These are phyloP conservation scores for Tolypeutes matacus DNA, from an alignment of 2,797 vertebrate species.

Conservation along the genomic window DNA sequence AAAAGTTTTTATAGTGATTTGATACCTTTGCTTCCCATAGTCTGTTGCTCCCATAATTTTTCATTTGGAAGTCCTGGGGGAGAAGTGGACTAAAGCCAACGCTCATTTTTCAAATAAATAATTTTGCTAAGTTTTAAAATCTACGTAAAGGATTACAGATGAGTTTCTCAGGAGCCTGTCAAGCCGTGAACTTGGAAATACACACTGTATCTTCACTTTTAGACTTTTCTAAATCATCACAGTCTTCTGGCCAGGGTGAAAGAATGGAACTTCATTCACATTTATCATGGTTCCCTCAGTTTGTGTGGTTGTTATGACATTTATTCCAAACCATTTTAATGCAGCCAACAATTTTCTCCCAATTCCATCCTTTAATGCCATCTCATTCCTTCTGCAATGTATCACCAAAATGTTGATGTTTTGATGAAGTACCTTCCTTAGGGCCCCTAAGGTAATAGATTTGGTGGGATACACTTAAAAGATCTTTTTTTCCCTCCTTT, in stretches of 20 bases:
- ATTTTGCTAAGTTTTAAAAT: not conserved
- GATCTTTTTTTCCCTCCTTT: conserved; percentile 68
- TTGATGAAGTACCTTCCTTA: conserved; percentile 80
- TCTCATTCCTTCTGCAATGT: conserved; percentile 54
- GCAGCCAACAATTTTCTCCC: conserved; percentile 49
- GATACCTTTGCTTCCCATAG: not conserved
- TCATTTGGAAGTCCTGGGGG: not conserved
- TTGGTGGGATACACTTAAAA: conserved; percentile 83
- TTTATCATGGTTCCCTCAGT: not conserved
- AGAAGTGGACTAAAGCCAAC: not conserved
- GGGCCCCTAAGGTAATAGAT: conserved; percentile 80
- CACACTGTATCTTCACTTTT: not conserved
- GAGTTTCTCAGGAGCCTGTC: not conserved
- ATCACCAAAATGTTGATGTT: conserved; percentile 77
- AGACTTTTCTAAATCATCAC: accelerated
- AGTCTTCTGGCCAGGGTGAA: not conserved
- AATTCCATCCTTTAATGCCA: not conserved
- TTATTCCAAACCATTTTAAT: conserved; percentile 58
- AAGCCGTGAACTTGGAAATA: not conserved
- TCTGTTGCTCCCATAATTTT: not conserved
- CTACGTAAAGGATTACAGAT: not conserved
- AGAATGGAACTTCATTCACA: not conserved
- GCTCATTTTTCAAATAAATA: not conserved
- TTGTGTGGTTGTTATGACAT: not conserved
- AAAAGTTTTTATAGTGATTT: not conserved